These are phyloP conservation scores for Globodera ellingtonae DNA, from an alignment of 1,140 invertebrate genomes.

Conservation along the genomic window DNA sequence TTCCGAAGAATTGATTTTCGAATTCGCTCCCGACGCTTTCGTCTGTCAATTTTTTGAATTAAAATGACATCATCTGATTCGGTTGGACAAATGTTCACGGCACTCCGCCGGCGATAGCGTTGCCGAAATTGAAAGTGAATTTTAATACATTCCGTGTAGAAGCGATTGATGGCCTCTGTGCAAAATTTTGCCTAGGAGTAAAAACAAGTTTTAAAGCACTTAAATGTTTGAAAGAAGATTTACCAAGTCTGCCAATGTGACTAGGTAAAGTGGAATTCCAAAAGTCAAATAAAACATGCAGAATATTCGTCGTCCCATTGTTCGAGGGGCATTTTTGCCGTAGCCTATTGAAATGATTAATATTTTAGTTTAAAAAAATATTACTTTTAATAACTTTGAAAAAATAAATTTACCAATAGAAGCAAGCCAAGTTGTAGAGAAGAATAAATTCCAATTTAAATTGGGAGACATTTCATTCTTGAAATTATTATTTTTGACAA, in stretches of 20 bases:
- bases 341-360: constrained; percentile 43
- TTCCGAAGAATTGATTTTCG: neutral
- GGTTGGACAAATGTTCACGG: neutral
- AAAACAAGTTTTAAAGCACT: constrained; percentile 5
- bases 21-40: neutral
- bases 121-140: constrained; percentile 52
- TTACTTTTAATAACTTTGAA: constrained; percentile 25
- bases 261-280: constrained; percentile 63
- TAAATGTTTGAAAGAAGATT: neutral
- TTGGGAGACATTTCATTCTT: constrained; percentile 42
- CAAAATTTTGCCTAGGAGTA: constrained; percentile 60
- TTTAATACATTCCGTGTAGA: constrained; percentile 62
- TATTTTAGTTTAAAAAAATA: constrained; percentile 6
- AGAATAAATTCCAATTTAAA: constrained; percentile 62
- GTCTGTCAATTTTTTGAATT: constrained; percentile 15
- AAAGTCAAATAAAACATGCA: constrained; percentile 60
- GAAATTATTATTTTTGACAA: constrained; percentile 12
- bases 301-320: constrained; percentile 56
- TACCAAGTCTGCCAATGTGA: constrained; percentile 65
- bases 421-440: constrained; percentile 60
- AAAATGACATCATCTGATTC: constrained; percentile 9
- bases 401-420: constrained; percentile 43
- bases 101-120: constrained; percentile 41
- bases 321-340: constrained; percentile 58
- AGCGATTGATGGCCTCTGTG: constrained; percentile 60